A percentile compares a stretch with the other conserved stretches of the same genome.
These are phyloP conservation scores for Drosophila neonasuta DNA, from an alignment of 2,888 invertebrate genomes.

Conservation along the genomic window DNA sequence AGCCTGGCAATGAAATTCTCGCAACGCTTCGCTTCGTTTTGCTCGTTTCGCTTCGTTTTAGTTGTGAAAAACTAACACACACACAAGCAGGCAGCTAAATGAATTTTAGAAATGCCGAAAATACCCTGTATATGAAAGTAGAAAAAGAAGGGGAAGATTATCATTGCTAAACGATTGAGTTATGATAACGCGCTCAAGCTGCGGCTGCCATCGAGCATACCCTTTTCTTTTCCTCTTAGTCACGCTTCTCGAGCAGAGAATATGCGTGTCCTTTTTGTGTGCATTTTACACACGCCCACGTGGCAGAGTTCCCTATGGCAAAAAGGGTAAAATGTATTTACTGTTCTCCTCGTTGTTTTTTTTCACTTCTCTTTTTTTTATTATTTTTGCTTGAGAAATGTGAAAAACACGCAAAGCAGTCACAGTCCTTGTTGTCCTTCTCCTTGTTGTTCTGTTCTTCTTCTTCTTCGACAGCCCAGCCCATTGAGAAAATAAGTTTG, in stretches of 20 bases:
- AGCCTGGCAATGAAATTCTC: conserved; percentile 57
- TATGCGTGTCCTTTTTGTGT: conserved; percentile 51
- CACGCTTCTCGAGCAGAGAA: conserved; percentile 14
- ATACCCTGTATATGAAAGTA: neutral
- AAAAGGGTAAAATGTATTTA: conserved; percentile 73
- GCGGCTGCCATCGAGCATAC: conserved; percentile 13
- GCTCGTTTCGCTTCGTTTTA: conserved; percentile 38
- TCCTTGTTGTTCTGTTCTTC: no score
- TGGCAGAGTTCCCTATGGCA: conserved; percentile 30
- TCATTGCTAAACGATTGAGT: neutral
- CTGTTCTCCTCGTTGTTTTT: conserved; percentile 30
- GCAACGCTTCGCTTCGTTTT: conserved; percentile 39
- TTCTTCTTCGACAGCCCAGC: conserved; percentile 23
- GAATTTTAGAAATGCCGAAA: conserved; percentile 6
- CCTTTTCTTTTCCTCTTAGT: neutral
- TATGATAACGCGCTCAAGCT: neutral
- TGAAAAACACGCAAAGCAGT: conserved; percentile 60
- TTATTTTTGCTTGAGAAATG: conserved; percentile 56
- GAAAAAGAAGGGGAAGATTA: no score
- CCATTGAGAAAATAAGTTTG: conserved; percentile 27
- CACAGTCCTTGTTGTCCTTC: conserved; percentile 34
- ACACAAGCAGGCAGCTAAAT: conserved; percentile 10
- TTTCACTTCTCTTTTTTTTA: conserved; percentile 20
- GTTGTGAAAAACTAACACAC: conserved; percentile 47
- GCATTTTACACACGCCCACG: conserved; percentile 57